Conservation (phyloP, 2,888 invertebrate genomes). For the Cheiracanthium punctorium region DNA sequence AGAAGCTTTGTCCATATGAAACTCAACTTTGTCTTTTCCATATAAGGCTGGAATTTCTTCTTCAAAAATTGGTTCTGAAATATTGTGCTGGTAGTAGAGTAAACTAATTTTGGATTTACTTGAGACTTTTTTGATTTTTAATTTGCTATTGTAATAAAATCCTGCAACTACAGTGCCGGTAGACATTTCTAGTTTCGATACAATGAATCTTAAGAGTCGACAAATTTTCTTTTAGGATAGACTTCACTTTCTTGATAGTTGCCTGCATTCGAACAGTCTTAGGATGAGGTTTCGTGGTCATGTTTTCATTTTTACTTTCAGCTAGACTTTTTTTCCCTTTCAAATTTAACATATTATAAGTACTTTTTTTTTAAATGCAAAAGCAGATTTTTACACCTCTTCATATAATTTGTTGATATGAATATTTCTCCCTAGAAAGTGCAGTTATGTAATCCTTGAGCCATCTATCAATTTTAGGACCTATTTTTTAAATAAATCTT, state of each 20-base stretch:
- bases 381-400: neutral
- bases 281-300: neutral
- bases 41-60: neutral
- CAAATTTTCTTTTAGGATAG: too few relatives aligned
- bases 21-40: neutral
- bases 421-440: conserved; percentile 5
- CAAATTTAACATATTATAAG: conserved; percentile 1
- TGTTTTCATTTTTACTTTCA: conserved; percentile 7
- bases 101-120: neutral
- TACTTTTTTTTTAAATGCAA: neutral
- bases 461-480: conserved; percentile 9
- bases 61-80: conserved; percentile 1
- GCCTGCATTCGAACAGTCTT: neutral
- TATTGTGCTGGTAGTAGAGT: neutral
- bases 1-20: neutral
- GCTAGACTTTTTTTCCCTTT: neutral
- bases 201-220: too few relatives aligned
- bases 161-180: neutral
- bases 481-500: neutral
- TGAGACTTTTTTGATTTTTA: neutral
- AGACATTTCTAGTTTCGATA: too few relatives aligned
- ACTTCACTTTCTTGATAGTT: neutral
- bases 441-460: conserved; percentile 3
- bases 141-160: neutral
- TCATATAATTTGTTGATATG: conserved; percentile 12